A percentile compares a stretch with the other conserved stretches of the same genome.
Conservation (phyloP, 2,797 vertebrate species). For the Brachymystax lenok region DNA sequence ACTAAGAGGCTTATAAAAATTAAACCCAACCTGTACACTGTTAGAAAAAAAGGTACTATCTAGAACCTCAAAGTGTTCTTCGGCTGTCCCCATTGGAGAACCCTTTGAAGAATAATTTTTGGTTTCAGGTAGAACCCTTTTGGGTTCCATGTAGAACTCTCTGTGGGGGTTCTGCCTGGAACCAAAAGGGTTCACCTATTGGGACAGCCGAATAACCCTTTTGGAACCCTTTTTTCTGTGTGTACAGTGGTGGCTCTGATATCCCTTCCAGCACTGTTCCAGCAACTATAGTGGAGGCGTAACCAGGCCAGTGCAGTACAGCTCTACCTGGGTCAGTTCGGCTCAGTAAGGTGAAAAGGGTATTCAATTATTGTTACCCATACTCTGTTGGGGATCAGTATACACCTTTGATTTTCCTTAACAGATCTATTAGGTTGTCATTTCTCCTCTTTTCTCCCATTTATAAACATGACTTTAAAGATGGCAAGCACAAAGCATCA, state of each 20-base stretch:
- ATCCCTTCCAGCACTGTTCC: neutral
- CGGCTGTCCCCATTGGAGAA: too few relatives aligned
- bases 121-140: too few relatives aligned
- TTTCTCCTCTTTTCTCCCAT: neutral
- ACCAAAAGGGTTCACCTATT: too few relatives aligned
- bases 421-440: neutral
- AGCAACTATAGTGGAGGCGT: neutral
- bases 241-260: neutral
- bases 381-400: too few relatives aligned
- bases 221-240: too few relatives aligned
- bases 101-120: too few relatives aligned
- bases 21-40: neutral
- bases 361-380: neutral
- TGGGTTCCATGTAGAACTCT: too few relatives aligned
- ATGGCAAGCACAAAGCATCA: neutral
- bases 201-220: too few relatives aligned
- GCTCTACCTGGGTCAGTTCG: neutral
- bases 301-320: neutral
- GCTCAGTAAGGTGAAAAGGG: neutral
- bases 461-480: neutral
- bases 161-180: too few relatives aligned
- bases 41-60: too few relatives aligned
- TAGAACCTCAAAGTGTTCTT: too few relatives aligned
- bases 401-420: neutral
- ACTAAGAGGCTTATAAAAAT: neutral